A percentile compares a stretch with the other conserved stretches of the same genome.
Conservation (phyloP, 2,888 invertebrate genomes). For the Drosophila quinaria region DNA sequence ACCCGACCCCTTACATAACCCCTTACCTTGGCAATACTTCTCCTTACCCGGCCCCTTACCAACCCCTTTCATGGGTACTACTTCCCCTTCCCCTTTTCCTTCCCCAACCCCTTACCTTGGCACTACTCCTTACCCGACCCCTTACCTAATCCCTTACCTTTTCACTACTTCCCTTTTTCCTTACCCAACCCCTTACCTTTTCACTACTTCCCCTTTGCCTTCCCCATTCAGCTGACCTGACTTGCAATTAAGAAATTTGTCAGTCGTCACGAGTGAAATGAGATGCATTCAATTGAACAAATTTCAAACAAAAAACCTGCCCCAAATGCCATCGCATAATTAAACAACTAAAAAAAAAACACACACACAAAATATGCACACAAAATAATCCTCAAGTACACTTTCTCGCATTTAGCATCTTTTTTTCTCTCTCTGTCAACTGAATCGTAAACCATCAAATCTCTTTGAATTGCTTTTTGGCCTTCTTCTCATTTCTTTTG, state of each 20-base stretch:
- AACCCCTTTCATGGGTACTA: no score
- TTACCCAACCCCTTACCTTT: neutral
- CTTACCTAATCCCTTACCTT: neutral
- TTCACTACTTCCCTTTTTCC: no score
- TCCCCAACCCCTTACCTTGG: no score
- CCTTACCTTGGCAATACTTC: no score
- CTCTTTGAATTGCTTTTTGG: constrained; percentile 19
- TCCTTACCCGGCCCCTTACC: no score
- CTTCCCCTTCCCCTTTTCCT: no score
- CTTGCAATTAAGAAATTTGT: constrained; percentile 72
- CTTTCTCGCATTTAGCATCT: constrained; percentile 22
- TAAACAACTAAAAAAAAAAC: constrained; percentile 22
- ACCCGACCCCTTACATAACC: no score
- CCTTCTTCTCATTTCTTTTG: neutral
- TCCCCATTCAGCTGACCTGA: constrained; percentile 38
- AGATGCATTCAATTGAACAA: constrained; percentile 77
- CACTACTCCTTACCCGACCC: no score
- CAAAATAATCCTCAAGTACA: constrained; percentile 15
- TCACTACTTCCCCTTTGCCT: constrained; percentile 1
- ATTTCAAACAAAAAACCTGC: constrained; percentile 43
- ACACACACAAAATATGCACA: neutral
- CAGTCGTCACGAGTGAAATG: constrained; percentile 73
- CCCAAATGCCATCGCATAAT: constrained; percentile 40
- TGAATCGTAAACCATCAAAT: constrained; percentile 24
- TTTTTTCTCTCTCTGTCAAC: constrained; percentile 37